Evolutionary conservation across 2,888 invertebrate genomes (phyloP), one percentile per base, ranked within the genome.

Genomic region (Rutpela maculata): DNA sequence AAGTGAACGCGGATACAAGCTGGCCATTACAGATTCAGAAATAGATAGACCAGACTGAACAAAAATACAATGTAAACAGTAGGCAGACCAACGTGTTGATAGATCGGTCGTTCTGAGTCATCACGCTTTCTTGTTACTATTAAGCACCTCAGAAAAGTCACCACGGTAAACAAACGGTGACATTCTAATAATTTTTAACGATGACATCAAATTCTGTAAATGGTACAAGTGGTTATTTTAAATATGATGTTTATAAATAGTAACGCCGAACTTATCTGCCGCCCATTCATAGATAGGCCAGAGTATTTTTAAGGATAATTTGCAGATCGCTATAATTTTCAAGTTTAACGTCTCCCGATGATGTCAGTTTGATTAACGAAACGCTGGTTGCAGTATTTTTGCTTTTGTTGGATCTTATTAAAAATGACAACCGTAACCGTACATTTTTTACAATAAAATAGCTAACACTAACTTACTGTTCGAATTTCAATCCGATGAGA

Each of bases 11-110:
- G 72, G 63, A 72, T 72, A 19, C 63, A 15, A 35, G 31, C 72
- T 70, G 43, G 60, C 72, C 72, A 63, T 63, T 72, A 63, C 72
- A 63, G 38, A 74, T 77, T 74, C 77, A 71, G 67, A 74, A 77
- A 77, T 77, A 77, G 74, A 59, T 66, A 66, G 74, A 55, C 74
- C 60, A 74, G 77, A 74, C 77, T 70, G 77, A 70, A 74, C 77
- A 74, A 67, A 77, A 77, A 77, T 77, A 77, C 68, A 77, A 77
- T 77, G 69, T 74, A 77, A 77, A 77, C 77, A 77, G 57, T 72
- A 56, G 72, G 62, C 65, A 68, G 69, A 71, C 77, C 72, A 63
- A 50, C 55, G 50, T 63, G 72, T 62, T 72, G 72, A 72, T 72
- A 50, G 72, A 72, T 72, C 72, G 17, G 72, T 62, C 62, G 62